These are phyloP conservation scores for Chamaetylas fuelleborni DNA, from an alignment of 2,113 vertebrate genomes.

Conservation along the genomic window DNA sequence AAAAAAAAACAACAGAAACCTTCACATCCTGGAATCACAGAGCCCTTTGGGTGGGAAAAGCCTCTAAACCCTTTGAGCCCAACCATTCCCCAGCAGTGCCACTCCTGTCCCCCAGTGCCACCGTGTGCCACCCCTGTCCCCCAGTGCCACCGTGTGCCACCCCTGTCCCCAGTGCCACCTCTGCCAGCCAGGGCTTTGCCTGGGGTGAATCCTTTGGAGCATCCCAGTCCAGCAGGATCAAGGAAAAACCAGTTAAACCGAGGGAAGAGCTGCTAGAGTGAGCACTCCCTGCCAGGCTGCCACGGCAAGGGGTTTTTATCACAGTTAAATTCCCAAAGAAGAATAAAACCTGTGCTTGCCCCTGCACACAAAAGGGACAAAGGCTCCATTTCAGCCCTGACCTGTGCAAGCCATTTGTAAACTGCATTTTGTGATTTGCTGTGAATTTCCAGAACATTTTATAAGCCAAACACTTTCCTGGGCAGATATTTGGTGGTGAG, in stretches of 20 bases:
- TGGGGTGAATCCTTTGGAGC: not conserved
- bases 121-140: not conserved
- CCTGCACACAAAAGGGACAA: not conserved
- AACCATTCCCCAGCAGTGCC: too few relatives aligned
- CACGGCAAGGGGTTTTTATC: not conserved
- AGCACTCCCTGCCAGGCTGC: not conserved
- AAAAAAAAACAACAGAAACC: too few relatives aligned
- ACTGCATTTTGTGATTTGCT: not conserved
- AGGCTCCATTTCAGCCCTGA: too few relatives aligned
- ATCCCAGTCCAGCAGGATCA: not conserved
- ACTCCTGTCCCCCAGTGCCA: too few relatives aligned
- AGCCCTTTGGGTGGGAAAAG: not conserved
- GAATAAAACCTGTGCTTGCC: not conserved
- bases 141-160: too few relatives aligned
- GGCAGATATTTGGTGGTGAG: not conserved
- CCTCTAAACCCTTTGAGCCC: rapidly evolving
- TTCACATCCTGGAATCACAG: not conserved
- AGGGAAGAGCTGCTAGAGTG: not conserved
- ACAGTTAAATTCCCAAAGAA: not conserved
- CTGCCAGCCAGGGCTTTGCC: not conserved
- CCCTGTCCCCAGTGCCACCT: not conserved
- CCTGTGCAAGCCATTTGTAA: not conserved
- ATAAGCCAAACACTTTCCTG: too few relatives aligned
- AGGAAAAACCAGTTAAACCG: not conserved
- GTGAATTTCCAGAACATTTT: not conserved